Conservation (phyloP, 1,140 invertebrate genomes). For the Halesus radiatus region DNA sequence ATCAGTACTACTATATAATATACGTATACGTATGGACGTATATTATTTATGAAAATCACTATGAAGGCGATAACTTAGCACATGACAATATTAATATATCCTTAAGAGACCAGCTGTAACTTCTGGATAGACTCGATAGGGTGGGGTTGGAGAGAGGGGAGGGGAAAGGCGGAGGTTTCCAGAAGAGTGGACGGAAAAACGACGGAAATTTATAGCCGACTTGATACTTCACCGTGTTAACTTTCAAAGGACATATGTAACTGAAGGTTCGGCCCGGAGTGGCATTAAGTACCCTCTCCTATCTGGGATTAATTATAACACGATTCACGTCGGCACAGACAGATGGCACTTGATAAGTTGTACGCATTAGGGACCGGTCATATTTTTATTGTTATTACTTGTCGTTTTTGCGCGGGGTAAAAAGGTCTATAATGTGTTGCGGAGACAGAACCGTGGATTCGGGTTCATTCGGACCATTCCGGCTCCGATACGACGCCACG, state of each 20-base stretch:
- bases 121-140: neutral
- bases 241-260: conserved; percentile 4
- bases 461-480: no score
- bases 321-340: conserved; percentile 1
- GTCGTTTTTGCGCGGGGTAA: no score
- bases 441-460: no score
- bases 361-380: neutral
- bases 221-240: neutral
- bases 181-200: neutral
- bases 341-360: conserved; percentile 10
- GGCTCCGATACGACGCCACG: no score
- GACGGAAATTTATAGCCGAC: conserved; percentile 9
- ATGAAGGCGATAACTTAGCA: no score
- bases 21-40: no score
- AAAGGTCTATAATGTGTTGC: no score
- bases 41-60: no score
- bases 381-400: no score
- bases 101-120: neutral
- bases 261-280: neutral
- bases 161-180: neutral
- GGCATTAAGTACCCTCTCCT: neutral
- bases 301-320: conserved; percentile 27
- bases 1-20: no score
- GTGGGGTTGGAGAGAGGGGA: neutral
- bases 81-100: no score